Base-by-base conservation (phyloP, 2,888 invertebrate species). In the Agrilus mali region DNA sequence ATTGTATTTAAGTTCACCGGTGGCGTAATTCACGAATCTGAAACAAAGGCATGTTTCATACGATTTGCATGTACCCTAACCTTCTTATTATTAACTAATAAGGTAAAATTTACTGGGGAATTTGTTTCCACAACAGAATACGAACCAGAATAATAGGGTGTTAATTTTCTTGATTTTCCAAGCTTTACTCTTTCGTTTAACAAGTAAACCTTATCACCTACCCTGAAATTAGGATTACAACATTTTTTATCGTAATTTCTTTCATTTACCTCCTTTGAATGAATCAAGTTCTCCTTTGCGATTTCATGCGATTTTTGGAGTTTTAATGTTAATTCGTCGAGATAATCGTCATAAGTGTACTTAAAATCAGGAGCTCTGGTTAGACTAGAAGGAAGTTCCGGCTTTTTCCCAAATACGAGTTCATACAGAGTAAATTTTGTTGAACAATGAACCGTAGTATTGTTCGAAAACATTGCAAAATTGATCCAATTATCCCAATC, bases 401-500 rank as follows among this genome's bases (percentile, higher is more conserved):
- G 47, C 51, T 59, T 57, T 32, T 47, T 13, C 31, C 59, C 59
- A 43, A 57, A 60, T 12, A 60, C 34, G 47, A 60, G 50, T 54
- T 61, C 57, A 43, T 51, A 53, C 15, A 60, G 60, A 15, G 57
- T 53, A 36, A 54, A 60, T n/a, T 57, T 49, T 1, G 60, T 63
- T 7, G 56, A 51, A 5, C 49, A 50, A 49, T 64, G 60, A 13
- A 49, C 42, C 20, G 50, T 47, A 3, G 57, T 55, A 38, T 60
- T 60, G 41, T 61, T 60, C 0, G 58, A 54, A 39, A 60, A 58
- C 54, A 62, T 58, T 4, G 56, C 57, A 41, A 54, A 17, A 17
- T 17, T 54, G 32, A 53, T 49, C 52, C 53, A 58, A 36, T 56
- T 36, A 38, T 62, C 60, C 61, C 63, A 64, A 45, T 63, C 54